Percentiles rank a stretch among this genome's conserved stretches.
phyloP scores from a whole-genome alignment of 2,113 vertebrate species.

The Enhydra lutris region DNA sequence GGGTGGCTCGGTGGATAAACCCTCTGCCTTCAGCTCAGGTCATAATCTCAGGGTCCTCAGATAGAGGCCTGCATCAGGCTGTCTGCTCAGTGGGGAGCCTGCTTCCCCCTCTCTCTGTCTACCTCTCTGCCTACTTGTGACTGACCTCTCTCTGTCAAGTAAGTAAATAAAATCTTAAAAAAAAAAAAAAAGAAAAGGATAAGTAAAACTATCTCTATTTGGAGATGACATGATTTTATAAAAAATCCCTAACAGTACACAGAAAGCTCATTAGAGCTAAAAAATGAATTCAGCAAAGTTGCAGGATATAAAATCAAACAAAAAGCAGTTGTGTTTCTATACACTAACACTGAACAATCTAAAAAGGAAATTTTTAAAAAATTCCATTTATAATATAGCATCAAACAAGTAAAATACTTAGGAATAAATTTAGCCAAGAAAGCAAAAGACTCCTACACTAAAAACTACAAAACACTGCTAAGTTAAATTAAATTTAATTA shows the following conservation, averaged over 20 bases:
- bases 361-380: not conserved
- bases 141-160: too few species aligned
- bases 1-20: too few species aligned
- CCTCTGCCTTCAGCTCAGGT: too few species aligned
- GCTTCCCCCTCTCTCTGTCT: too few species aligned
- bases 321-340: not conserved
- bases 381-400: not conserved
- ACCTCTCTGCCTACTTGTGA: too few species aligned
- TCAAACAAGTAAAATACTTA: not conserved
- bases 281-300: not conserved
- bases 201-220: not conserved
- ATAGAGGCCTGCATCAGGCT: too few species aligned
- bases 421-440: not conserved
- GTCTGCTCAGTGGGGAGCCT: too few species aligned
- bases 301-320: not conserved
- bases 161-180: too few species aligned
- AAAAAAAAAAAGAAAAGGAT: not conserved
- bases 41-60: too few species aligned
- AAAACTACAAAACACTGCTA: not conserved
- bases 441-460: not conserved
- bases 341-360: not conserved
- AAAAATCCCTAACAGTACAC: not conserved
- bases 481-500: not conserved
- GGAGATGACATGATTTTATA: not conserved
- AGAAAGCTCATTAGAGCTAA: not conserved